Evolutionary conservation across 1,140 invertebrate species (phyloP).

Genomic region (Mya arenaria): DNA sequence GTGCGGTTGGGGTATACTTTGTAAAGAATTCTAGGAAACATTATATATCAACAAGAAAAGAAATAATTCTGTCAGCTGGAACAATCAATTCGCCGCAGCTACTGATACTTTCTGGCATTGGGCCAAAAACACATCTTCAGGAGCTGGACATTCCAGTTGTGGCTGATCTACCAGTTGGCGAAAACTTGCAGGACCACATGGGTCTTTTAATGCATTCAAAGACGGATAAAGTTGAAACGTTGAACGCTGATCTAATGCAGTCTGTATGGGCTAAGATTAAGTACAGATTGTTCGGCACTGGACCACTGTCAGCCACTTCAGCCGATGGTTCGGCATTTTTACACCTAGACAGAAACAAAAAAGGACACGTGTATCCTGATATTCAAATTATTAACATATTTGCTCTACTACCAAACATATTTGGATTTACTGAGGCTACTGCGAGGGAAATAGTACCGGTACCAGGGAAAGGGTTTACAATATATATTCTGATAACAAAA

Average conservation of each 20-base stretch:
- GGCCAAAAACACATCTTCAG: conserved; percentile 70
- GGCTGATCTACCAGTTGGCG: too few species aligned
- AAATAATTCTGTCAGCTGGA: too few species aligned
- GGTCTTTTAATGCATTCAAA: not conserved
- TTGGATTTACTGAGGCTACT: not conserved
- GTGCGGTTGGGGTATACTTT: conserved; percentile 8
- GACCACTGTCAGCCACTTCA: not conserved
- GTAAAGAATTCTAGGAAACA: conserved; percentile 17
- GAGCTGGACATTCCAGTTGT: conserved; percentile 4
- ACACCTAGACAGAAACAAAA: not conserved
- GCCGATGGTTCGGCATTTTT: conserved; percentile 11
- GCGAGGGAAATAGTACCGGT: not conserved
- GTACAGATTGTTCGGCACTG: conserved; percentile 7
- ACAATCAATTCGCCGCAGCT: too few species aligned
- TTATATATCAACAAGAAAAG: conserved; percentile 13
- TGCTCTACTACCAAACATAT: not conserved
- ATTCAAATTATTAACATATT: not conserved
- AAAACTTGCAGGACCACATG: not conserved
- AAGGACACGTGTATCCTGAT: conserved; percentile 9
- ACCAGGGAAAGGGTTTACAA: not conserved
- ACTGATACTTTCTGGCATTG: too few species aligned
- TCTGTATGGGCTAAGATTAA: not conserved
- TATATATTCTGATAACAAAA: conserved; percentile 8
- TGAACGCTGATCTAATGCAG: not conserved
- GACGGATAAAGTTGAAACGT: not conserved